Conservation (phyloP, 1,140 invertebrate species). For the Drosophila miranda region DNA sequence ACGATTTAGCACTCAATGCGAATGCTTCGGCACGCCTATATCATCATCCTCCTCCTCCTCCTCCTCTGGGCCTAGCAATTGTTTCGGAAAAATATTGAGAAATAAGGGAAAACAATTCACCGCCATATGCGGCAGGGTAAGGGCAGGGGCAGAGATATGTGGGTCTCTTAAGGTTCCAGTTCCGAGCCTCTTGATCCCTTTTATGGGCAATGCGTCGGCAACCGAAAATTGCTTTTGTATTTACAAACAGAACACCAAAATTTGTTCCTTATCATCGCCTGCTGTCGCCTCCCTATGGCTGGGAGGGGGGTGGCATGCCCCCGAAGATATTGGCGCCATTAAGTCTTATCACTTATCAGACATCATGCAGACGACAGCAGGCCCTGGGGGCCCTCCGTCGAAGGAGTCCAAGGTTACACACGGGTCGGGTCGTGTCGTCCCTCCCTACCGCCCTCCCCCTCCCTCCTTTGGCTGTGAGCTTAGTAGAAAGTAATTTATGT, state of each 20-base stretch:
- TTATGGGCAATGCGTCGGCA: slow-evolving; percentile 48
- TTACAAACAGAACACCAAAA: slow-evolving; percentile 32
- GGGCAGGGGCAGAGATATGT: too few relatives aligned
- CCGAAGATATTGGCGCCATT: slow-evolving; percentile 42
- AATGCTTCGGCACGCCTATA: slow-evolving; percentile 47
- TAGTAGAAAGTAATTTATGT: slow-evolving; percentile 44
- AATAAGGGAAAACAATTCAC: slow-evolving; percentile 47
- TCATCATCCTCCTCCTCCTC: slow-evolving; percentile 26
- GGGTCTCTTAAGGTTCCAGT: too few relatives aligned
- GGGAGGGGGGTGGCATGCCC: slow-evolving; percentile 12
- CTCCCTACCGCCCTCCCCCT: too few relatives aligned
- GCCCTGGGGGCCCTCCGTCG: slow-evolving; percentile 10
- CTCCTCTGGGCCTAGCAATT: slow-evolving; percentile 36
- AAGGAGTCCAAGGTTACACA: slow-evolving; percentile 22
- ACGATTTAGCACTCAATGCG: slow-evolving; percentile 44
- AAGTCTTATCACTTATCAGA: slow-evolving; percentile 60
- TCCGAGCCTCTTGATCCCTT: slow-evolving; percentile 49
- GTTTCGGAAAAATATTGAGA: slow-evolving; percentile 45
- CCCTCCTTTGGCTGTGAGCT: not conserved
- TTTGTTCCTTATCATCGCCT: slow-evolving; percentile 36
- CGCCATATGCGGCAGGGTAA: slow-evolving; percentile 50
- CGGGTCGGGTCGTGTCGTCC: not conserved
- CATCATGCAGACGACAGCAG: slow-evolving; percentile 46
- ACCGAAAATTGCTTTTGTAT: slow-evolving; percentile 55
- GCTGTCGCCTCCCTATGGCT: slow-evolving; percentile 22